Conservation (phyloP, 2,888 invertebrate species). For the Lordiphosa fenestrarum region DNA sequence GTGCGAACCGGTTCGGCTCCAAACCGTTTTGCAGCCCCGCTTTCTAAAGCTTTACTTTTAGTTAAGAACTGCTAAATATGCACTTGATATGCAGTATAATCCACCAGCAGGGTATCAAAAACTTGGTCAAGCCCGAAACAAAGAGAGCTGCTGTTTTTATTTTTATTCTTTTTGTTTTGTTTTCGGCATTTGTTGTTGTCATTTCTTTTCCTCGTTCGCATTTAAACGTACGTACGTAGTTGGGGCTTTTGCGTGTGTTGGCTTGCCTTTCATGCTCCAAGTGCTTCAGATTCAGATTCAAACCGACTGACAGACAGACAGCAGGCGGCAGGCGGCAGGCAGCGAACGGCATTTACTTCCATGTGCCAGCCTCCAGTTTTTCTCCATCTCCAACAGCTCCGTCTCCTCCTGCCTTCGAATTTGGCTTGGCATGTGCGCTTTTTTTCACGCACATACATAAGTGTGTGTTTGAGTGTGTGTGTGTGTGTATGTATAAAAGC, state of each 20-base stretch:
- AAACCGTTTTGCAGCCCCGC: no score
- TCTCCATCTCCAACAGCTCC: background rate
- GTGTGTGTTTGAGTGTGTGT: background rate
- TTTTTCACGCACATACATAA: constrained; percentile 36
- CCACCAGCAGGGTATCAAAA: background rate
- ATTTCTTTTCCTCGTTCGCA: constrained; percentile 1
- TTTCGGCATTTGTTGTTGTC: background rate
- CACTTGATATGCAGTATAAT: no score
- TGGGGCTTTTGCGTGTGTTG: constrained; percentile 26
- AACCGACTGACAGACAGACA: constrained; percentile 18
- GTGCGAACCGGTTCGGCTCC: no score
- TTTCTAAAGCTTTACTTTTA: no score
- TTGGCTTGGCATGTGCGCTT: constrained; percentile 64
- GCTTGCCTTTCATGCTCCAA: constrained; percentile 62
- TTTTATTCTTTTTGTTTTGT: background rate
- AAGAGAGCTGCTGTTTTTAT: no score
- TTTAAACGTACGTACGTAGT: constrained; percentile 17
- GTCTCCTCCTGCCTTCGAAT: constrained; percentile 3
- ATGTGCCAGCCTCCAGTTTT: constrained; percentile 47
- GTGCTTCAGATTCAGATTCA: constrained; percentile 48
- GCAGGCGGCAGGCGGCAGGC: constrained; percentile 47
- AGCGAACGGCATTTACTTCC: constrained; percentile 60
- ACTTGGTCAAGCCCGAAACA: background rate
- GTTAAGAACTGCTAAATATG: no score
- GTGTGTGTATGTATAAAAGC: constrained; percentile 14